Evolutionary conservation across 1,140 invertebrate genomes (phyloP).

Genomic region (Coenobita brevimanus): DNA sequence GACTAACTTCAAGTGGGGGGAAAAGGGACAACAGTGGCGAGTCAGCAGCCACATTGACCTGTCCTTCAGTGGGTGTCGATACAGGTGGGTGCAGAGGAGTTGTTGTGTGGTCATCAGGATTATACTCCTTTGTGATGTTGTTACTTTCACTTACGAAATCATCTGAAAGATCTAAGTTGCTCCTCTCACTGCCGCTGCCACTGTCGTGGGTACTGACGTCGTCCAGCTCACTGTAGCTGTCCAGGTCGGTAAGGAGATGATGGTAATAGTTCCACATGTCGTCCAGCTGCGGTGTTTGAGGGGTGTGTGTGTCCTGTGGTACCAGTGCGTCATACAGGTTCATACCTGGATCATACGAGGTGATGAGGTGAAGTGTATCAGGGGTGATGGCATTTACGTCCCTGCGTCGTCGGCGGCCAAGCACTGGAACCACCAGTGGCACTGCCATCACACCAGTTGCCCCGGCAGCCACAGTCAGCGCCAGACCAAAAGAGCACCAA

Average conservation of each 20-base stretch:
- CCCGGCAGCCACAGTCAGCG: conserved; percentile 38
- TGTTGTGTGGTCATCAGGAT: no score
- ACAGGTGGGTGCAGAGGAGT: neutral
- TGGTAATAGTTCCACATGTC: neutral
- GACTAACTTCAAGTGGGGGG: neutral
- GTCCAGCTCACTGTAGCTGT: no score
- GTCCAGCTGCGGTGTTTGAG: neutral
- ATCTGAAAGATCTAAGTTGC: no score
- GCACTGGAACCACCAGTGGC: conserved; percentile 27
- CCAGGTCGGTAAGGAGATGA: neutral
- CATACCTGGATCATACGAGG: neutral
- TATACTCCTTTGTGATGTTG: no score
- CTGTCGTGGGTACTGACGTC: no score
- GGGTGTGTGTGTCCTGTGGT: no score
- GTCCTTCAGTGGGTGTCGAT: neutral
- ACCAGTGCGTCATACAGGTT: neutral
- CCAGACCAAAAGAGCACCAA: conserved; percentile 42
- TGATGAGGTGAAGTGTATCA: neutral
- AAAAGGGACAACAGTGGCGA: neutral
- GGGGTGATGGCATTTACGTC: neutral
- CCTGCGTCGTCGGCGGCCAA: conserved; percentile 8
- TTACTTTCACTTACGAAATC: no score
- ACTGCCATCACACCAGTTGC: conserved; percentile 37
- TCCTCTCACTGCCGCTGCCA: no score
- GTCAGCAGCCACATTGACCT: neutral